A percentile compares a stretch with the other conserved stretches of the same genome.
Evolutionary conservation across 2,888 invertebrate species (phyloP).

Genomic region (Exephanes ischioxanthus): DNA sequence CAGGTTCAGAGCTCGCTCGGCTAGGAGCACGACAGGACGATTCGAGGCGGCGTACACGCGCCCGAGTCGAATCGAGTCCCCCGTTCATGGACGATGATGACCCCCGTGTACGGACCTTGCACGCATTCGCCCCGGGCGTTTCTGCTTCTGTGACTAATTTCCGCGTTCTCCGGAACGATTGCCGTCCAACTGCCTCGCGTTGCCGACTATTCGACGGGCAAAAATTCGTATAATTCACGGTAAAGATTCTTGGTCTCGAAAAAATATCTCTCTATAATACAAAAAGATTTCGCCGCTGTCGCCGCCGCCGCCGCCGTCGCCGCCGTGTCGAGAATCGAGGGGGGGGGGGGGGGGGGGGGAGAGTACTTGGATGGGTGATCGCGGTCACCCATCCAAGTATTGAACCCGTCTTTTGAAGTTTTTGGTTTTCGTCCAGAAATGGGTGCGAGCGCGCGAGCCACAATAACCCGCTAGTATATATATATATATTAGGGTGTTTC

Average conservation of each 20-base stretch:
- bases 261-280: too few relatives aligned
- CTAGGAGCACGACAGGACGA: conserved; percentile 17
- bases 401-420: too few relatives aligned
- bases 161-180: conserved; percentile 4
- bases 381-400: too few relatives aligned
- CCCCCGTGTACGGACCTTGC: conserved; percentile 30
- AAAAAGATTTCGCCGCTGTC: too few relatives aligned
- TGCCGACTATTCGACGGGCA: background rate
- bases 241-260: background rate
- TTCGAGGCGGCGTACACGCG: conserved; percentile 61
- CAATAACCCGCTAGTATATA: too few relatives aligned
- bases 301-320: too few relatives aligned
- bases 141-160: conserved; percentile 63
- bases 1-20: background rate
- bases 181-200: background rate
- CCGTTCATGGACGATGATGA: conserved; percentile 54
- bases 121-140: conserved; percentile 37
- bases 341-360: too few relatives aligned
- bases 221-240: background rate
- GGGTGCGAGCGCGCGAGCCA: too few relatives aligned
- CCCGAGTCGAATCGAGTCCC: conserved; percentile 71
- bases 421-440: too few relatives aligned
- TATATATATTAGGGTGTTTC: too few relatives aligned
- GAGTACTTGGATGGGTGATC: too few relatives aligned
- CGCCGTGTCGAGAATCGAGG: too few relatives aligned